Base-by-base conservation (phyloP, 2,888 invertebrate genomes). In the Galeruca laticollis region DNA sequence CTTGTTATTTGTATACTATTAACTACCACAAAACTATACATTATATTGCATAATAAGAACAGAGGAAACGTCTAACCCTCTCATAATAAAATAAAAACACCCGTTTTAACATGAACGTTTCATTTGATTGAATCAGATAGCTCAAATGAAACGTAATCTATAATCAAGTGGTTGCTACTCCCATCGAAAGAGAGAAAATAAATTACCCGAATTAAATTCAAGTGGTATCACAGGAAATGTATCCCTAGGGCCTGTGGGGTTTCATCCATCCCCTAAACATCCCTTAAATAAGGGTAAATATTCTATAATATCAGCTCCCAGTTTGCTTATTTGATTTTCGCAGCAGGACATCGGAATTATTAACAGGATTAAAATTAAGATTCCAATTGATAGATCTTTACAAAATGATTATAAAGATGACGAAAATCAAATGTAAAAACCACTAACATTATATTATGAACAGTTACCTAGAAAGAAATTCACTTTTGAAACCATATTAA, bases 161-260 rank as follows among this genome's bases (percentile, higher is more conserved):
- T 76, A 76, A 79, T 76, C 78, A 77, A 78, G 78, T 76, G 77
- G 78, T 71, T 65, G 76, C 75, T 77, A 57, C 35, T 57, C 56
- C 56, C 56, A 35, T 33, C 33, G 56, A 57, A 54, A 72, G 72
- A 68, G 72, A 69, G 70, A 72, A 66, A 71, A 73, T 80, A 80
- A 81, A 81, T 81, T 81, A 76, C 77, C 80, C 79, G 77, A 82
- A 80, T 80, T 79, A 80, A 81, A 79, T 77, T 78, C 76, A 77
- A 79, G 79, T 78, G 79, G 81, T 80, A 79, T 77, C 74, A 76
- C 74, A 80, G 78, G 78, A 79, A 78, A 78, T 76, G 76, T 70
- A 74, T 81, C 81, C 80, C 82, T 59, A 70, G 64, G 56, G 51
- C 20, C 43, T 31, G 18, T 21, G 54, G 52, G 71, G 68, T 54